Evolutionary conservation across 2,113 vertebrate species (phyloP).

Genomic region (sheep (Ovis aries)): DNA sequence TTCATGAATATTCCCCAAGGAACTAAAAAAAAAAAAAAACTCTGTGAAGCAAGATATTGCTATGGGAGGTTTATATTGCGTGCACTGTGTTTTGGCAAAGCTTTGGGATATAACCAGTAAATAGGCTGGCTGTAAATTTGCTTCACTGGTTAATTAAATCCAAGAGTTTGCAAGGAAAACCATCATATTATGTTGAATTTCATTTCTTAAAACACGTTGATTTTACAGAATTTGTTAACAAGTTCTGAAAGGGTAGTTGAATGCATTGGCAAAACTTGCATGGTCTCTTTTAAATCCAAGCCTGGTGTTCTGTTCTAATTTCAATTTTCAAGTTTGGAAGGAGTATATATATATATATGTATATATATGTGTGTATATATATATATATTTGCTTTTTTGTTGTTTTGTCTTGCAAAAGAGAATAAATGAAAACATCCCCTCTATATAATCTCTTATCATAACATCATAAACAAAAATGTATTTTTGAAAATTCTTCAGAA

Average conservation of each 20-base stretch:
- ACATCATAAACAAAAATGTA: neutral
- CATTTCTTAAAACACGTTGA: neutral
- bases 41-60: neutral
- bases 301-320: neutral
- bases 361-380: neutral
- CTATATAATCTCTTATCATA: neutral
- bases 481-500: neutral
- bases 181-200: neutral
- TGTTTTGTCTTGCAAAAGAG: neutral
- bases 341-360: neutral
- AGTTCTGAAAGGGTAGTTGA: neutral
- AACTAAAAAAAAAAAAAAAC: neutral
- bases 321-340: neutral
- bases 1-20: neutral
- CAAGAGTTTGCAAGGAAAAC: neutral
- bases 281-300: neutral
- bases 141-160: conserved; percentile 24
- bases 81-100: neutral
- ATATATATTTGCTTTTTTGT: neutral
- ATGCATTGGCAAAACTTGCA: neutral
- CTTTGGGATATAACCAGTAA: neutral
- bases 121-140: neutral
- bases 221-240: neutral
- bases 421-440: neutral
- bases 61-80: neutral